Conservation (phyloP, 2,888 invertebrate species). For the Drosophila vallismaia region DNA sequence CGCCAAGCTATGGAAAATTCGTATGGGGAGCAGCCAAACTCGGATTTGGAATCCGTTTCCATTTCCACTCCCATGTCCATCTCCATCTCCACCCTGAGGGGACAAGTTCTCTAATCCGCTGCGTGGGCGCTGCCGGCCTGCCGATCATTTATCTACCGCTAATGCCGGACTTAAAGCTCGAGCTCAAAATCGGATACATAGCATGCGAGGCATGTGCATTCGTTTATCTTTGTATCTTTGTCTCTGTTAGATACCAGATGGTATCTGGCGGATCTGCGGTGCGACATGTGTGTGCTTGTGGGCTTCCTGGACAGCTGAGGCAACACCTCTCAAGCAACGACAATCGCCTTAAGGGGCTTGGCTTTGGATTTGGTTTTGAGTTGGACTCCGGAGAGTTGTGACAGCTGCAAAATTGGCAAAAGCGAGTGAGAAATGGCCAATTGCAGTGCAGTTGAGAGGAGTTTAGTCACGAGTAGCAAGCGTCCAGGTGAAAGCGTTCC, state of each 20-base stretch:
- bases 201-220: constrained; percentile 9
- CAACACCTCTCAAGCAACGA: constrained; percentile 28
- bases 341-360: constrained; percentile 39
- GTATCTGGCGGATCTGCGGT: constrained; percentile 25
- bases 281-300: constrained; percentile 14
- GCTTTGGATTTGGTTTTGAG: constrained; percentile 3
- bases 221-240: constrained; percentile 12
- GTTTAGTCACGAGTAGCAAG: constrained; percentile 17
- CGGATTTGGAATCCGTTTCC: constrained; percentile 1
- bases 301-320: constrained; percentile 40
- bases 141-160: constrained; percentile 45
- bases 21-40: constrained; percentile 22
- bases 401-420: constrained; percentile 40
- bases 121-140: constrained; percentile 62
- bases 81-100: constrained; percentile 12
- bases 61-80: background rate
- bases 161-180: constrained; percentile 31
- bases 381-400: constrained; percentile 30
- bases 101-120: constrained; percentile 41
- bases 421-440: constrained; percentile 41
- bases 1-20: background rate
- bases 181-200: background rate
- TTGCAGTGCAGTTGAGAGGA: constrained; percentile 17
- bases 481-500: constrained; percentile 35
- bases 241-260: background rate